Conservation (phyloP, 2,113 vertebrate genomes). For the Pardalotus punctatus region DNA sequence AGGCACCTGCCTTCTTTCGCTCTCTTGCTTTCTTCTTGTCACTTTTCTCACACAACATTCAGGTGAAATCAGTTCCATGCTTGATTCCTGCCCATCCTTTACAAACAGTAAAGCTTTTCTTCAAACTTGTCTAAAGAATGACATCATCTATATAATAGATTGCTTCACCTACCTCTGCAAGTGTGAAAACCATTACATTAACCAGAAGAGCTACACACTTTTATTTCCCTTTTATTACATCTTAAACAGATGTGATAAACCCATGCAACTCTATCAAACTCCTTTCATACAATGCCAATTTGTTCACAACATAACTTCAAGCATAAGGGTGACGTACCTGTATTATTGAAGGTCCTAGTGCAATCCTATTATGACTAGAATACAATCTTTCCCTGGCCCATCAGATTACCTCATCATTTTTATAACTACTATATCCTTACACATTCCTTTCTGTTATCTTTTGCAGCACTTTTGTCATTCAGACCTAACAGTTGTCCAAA, state of each 20-base stretch:
- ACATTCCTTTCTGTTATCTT: neutral
- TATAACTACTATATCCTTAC: neutral
- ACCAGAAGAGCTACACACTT: neutral
- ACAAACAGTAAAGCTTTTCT: neutral
- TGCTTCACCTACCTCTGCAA: neutral
- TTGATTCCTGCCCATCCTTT: neutral
- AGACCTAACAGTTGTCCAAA: neutral
- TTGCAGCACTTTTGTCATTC: neutral
- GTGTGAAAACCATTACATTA: neutral
- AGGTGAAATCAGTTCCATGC: neutral
- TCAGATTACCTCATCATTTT: neutral
- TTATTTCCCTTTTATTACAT: slow-evolving; percentile 19
- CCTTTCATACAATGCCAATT: neutral
- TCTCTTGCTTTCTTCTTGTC: neutral
- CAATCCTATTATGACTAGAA: neutral
- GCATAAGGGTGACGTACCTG: neutral
- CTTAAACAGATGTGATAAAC: slow-evolving; percentile 35
- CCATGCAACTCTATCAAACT: neutral
- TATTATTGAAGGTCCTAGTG: neutral
- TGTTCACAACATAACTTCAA: slow-evolving; percentile 22
- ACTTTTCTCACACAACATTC: neutral
- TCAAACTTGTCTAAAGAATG: neutral
- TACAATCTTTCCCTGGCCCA: neutral
- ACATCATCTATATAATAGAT: neutral
- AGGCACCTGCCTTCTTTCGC: neutral